phyloP scores from a whole-genome alignment of 2,888 invertebrate genomes.

The Phytoseiulus persimilis region DNA sequence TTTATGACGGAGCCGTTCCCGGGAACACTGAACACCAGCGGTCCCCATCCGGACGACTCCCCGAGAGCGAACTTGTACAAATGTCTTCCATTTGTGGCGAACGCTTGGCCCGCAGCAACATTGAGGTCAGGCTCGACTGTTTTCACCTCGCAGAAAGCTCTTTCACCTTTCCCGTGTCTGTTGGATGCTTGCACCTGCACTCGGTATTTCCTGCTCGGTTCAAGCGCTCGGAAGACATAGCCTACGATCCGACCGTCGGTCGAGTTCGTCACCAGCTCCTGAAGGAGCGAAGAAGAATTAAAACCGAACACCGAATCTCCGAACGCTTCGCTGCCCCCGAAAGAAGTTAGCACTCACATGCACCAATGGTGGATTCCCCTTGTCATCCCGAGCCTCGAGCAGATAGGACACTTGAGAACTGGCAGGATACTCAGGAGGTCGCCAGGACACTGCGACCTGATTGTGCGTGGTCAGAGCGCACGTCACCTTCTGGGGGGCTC shows the following conservation, averaged over 20 bases:
- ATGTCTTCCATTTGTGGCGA: conserved; percentile 12
- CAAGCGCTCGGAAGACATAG: conserved; percentile 14
- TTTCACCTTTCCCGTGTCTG: not conserved
- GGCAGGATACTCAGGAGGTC: conserved; percentile 30
- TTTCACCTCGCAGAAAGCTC: conserved; percentile 7
- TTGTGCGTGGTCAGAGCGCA: conserved; percentile 25
- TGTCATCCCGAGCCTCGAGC: not conserved
- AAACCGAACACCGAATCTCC: too few species aligned
- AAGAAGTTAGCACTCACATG: conserved; percentile 1
- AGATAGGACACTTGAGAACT: conserved; percentile 14
- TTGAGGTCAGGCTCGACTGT: not conserved
- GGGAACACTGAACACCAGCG: not conserved
- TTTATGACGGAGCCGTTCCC: not conserved
- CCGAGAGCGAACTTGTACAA: conserved; percentile 22
- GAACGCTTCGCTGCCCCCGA: too few species aligned
- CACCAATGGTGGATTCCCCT: not conserved
- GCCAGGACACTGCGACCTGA: conserved; percentile 19
- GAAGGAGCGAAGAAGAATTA: not conserved
- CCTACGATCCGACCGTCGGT: not conserved
- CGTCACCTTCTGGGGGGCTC: conserved; percentile 13
- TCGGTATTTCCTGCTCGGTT: conserved; percentile 8
- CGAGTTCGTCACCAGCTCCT: not conserved
- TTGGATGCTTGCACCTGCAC: conserved; percentile 19
- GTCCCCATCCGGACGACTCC: not conserved
- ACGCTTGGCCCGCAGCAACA: not conserved